Conservation (phyloP, 2,888 invertebrate genomes). For the Strigamia maritima region DNA sequence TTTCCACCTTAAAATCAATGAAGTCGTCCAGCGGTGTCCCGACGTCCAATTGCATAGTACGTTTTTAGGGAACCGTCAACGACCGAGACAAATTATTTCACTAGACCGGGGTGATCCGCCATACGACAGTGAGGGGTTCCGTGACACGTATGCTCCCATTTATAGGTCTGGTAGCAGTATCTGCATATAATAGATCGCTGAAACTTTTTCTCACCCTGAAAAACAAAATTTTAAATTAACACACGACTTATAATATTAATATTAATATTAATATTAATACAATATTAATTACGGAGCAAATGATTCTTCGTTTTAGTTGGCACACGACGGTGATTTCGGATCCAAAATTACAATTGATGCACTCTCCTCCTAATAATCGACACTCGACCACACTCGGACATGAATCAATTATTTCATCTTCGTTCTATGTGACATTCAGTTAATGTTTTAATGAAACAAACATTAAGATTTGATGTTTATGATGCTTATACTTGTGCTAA, state of each 20-base stretch:
- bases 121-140: too few relatives aligned
- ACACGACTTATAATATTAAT: background rate
- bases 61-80: too few relatives aligned
- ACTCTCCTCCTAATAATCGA: slow-evolving; percentile 66
- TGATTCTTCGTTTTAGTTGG: slow-evolving; percentile 58
- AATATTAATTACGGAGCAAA: slow-evolving; percentile 63
- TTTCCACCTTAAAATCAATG: too few relatives aligned
- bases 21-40: too few relatives aligned
- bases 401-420: slow-evolving; percentile 32
- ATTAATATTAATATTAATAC: too few relatives aligned
- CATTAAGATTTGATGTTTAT: too few relatives aligned
- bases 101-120: too few relatives aligned
- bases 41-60: too few relatives aligned
- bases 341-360: slow-evolving; percentile 76
- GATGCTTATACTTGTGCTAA: background rate
- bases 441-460: too few relatives aligned
- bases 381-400: slow-evolving; percentile 62
- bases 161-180: slow-evolving; percentile 97
- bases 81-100: too few relatives aligned
- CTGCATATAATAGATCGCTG: slow-evolving; percentile 72
- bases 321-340: slow-evolving; percentile 67
- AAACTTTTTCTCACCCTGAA: slow-evolving; percentile 62
- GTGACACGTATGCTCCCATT: too few relatives aligned
- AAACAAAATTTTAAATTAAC: slow-evolving; percentile 43
- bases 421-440: too few relatives aligned